A percentile compares a stretch with the other conserved stretches of the same genome.
Conservation (phyloP, 2,888 invertebrate species). For the Drosophila melanosoma region DNA sequence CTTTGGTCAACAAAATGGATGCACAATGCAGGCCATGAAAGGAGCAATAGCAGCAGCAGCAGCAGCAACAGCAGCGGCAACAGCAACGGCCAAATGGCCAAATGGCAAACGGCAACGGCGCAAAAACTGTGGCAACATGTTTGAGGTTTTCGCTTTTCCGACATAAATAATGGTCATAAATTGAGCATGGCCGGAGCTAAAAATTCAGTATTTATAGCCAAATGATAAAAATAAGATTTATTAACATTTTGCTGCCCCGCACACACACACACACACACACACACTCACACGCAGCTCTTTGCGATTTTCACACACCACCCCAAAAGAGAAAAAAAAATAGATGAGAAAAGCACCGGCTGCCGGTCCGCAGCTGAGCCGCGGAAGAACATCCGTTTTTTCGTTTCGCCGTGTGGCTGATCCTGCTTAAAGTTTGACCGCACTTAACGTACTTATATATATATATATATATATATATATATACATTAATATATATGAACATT, state of each 20-base stretch:
- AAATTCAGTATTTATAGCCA: conserved; percentile 85
- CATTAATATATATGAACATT: neutral
- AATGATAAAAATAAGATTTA: conserved; percentile 86
- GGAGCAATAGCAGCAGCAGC: conserved; percentile 11
- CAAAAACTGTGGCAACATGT: conserved; percentile 80
- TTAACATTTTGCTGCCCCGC: conserved; percentile 83
- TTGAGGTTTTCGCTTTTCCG: conserved; percentile 83
- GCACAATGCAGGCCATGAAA: conserved; percentile 67
- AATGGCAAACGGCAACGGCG: conserved; percentile 15
- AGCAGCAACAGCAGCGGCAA: neutral
- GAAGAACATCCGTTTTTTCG: conserved; percentile 69
- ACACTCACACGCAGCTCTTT: conserved; percentile 45
- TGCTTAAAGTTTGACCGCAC: conserved; percentile 24
- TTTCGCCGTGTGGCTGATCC: conserved; percentile 72
- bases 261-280: conserved; percentile 43
- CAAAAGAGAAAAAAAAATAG: conserved; percentile 31
- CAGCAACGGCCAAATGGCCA: conserved; percentile 5
- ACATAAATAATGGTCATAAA: conserved; percentile 85
- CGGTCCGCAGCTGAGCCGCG: conserved; percentile 60
- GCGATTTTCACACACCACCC: conserved; percentile 55
- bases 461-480: neutral
- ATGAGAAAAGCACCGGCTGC: conserved; percentile 36
- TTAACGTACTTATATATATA: neutral
- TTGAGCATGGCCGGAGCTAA: conserved; percentile 85
- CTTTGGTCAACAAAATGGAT: conserved; percentile 73